These are phyloP conservation scores for Porites rus DNA, from an alignment of 92 coral and sea anemone species.

Conservation along the genomic window DNA sequence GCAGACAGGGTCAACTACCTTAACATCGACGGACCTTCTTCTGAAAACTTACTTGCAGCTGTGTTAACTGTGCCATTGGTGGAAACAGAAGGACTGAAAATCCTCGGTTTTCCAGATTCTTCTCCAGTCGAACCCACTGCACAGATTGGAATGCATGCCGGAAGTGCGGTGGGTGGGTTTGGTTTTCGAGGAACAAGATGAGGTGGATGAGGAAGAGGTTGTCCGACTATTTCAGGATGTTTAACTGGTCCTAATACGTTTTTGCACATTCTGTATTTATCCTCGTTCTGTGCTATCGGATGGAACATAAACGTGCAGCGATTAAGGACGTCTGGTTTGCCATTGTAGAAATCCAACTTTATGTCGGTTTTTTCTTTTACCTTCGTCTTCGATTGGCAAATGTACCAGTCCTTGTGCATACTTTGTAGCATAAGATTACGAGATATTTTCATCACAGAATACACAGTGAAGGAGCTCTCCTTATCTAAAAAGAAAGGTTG, in stretches of 20 bases:
- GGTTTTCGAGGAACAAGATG: background rate
- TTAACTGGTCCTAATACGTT: constrained; percentile 41
- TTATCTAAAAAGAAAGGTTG: constrained; percentile 8
- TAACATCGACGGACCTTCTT: background rate
- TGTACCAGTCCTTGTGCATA: constrained; percentile 34
- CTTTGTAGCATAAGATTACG: constrained; percentile 24
- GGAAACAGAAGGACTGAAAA: background rate
- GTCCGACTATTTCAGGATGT: constrained; percentile 48
- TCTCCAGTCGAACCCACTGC: background rate
- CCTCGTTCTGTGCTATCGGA: constrained; percentile 45
- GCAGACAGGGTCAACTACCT: too few species aligned
- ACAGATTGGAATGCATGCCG: constrained; percentile 38
- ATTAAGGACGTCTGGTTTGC: constrained; percentile 40
- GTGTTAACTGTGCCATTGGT: background rate
- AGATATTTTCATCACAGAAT: constrained; percentile 25
- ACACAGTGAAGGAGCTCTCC: constrained; percentile 28
- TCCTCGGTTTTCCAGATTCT: background rate
- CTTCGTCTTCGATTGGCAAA: background rate
- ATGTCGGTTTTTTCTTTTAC: constrained; percentile 5
- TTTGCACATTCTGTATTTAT: constrained; percentile 39
- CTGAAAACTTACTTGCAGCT: background rate
- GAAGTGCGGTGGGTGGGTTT: background rate
- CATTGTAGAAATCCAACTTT: constrained; percentile 46
- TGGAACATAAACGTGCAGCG: constrained; percentile 63
- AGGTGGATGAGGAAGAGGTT: constrained; percentile 39